These are phyloP conservation scores for Drosophila prostipennis DNA, from an alignment of 2,888 invertebrate species.

Conservation along the genomic window DNA sequence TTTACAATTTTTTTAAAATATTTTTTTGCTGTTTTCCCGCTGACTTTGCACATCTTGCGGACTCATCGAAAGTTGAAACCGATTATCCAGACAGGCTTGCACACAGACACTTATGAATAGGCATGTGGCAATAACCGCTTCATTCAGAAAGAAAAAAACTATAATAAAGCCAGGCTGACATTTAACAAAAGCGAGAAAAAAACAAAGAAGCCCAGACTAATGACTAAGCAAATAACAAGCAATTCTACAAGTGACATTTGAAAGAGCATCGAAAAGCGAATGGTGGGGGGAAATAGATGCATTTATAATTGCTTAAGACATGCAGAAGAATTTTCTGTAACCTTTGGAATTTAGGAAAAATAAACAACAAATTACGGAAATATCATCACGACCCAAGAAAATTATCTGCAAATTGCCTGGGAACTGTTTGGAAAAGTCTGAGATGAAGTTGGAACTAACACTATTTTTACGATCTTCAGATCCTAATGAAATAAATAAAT, in stretches of 20 bases:
- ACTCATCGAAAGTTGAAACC: slow-evolving; percentile 41
- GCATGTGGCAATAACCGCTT: slow-evolving; percentile 12
- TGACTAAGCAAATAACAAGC: slow-evolving; percentile 27
- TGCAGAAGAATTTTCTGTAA: slow-evolving; percentile 8
- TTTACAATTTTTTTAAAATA: slow-evolving; percentile 4
- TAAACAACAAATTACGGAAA: background rate
- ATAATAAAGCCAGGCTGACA: slow-evolving; percentile 7
- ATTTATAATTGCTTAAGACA: slow-evolving; percentile 9
- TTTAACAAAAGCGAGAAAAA: slow-evolving; percentile 8
- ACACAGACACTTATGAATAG: slow-evolving; percentile 3
- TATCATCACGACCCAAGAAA: background rate
- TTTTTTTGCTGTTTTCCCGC: slow-evolving; percentile 5
- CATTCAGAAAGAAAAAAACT: background rate
- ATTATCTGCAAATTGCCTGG: background rate
- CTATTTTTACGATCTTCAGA: too few species aligned
- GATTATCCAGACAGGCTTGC: slow-evolving; percentile 16
- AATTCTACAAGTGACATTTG: slow-evolving; percentile 34
- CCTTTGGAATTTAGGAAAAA: slow-evolving; percentile 5
- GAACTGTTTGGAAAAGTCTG: background rate
- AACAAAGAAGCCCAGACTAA: slow-evolving; percentile 7
- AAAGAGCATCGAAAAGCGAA: slow-evolving; percentile 9
- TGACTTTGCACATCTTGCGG: slow-evolving; percentile 18
- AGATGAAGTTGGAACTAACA: background rate
- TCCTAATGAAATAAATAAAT: too few species aligned
- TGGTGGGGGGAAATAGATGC: slow-evolving; percentile 1